Conservation (phyloP, 2,888 invertebrate genomes). For the Aporophyla lueneburgensis region DNA sequence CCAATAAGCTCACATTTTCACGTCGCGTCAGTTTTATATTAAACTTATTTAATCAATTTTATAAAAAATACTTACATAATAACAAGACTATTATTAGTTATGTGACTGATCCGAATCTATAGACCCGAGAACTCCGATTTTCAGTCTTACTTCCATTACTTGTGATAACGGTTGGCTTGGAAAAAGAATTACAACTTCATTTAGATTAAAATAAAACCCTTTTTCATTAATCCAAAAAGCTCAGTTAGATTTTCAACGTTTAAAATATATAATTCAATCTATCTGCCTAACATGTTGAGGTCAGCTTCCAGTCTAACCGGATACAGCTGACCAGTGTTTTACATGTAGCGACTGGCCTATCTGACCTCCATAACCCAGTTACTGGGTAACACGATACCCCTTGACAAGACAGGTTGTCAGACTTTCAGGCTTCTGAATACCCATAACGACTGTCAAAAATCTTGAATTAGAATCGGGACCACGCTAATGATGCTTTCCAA, state of each 20-base stretch:
- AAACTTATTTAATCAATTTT: conserved; percentile 15
- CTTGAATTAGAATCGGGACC: background rate
- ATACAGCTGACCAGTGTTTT: background rate
- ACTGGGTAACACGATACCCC: background rate
- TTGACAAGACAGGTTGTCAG: too few species aligned
- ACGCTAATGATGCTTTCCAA: background rate
- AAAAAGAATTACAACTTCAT: background rate
- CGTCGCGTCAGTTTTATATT: conserved; percentile 15
- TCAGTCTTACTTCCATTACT: conserved; percentile 38
- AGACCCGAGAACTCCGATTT: conserved; percentile 19
- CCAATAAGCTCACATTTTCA: background rate
- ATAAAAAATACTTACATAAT: conserved; percentile 38
- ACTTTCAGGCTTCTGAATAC: background rate
- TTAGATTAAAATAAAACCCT: background rate
- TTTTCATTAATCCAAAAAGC: background rate
- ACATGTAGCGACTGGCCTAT: background rate
- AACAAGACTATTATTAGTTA: conserved; percentile 24
- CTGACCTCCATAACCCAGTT: background rate
- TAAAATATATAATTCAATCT: background rate
- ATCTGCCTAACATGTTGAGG: background rate
- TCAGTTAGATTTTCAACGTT: background rate
- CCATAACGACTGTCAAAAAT: background rate
- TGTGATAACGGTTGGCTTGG: background rate
- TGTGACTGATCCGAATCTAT: conserved; percentile 39
- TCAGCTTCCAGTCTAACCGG: background rate